A percentile compares a stretch with the other conserved stretches of the same genome.
These are phyloP conservation scores for Gasterosteus nipponicus DNA, from an alignment of 2,113 vertebrate species.

Conservation along the genomic window DNA sequence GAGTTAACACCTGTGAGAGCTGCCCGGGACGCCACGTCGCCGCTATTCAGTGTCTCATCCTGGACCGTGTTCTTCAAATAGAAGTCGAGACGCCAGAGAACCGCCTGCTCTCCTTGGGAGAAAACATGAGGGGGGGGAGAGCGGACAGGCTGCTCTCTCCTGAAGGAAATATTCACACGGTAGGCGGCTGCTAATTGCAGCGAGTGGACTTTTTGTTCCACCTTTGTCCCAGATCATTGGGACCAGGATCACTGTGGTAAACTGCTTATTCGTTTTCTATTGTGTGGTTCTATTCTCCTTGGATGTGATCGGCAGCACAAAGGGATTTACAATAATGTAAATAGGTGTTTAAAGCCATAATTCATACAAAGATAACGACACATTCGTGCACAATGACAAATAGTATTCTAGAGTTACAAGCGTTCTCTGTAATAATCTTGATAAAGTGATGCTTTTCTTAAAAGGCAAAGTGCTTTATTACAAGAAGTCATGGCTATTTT, in stretches of 20 bases:
- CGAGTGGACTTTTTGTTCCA: slow-evolving; percentile 4
- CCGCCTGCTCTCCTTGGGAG: slow-evolving; percentile 16
- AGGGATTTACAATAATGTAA: neutral
- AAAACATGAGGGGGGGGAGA: slow-evolving; percentile 7
- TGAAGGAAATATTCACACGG: slow-evolving; percentile 7
- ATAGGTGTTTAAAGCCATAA: neutral
- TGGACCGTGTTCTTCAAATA: slow-evolving; percentile 43
- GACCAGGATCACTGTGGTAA: neutral
- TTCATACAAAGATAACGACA: neutral
- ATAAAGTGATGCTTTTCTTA: neutral
- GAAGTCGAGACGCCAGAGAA: slow-evolving; percentile 23
- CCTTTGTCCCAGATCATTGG: neutral
- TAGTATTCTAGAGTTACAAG: neutral
- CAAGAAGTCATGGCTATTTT: neutral
- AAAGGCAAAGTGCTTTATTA: neutral
- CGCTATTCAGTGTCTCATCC: slow-evolving; percentile 8
- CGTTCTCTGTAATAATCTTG: neutral
- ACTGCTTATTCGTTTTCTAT: neutral
- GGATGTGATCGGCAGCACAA: neutral
- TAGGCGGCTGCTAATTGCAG: slow-evolving; percentile 7
- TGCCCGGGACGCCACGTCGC: neutral
- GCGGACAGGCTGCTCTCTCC: slow-evolving; percentile 18
- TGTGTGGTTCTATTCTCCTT: neutral
- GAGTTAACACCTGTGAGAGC: slow-evolving; percentile 21
- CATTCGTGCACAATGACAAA: neutral